phyloP scores from a whole-genome alignment of 30 jellyfish, hydroid and myxozoan species.

The Clytia hemisphaerica region DNA sequence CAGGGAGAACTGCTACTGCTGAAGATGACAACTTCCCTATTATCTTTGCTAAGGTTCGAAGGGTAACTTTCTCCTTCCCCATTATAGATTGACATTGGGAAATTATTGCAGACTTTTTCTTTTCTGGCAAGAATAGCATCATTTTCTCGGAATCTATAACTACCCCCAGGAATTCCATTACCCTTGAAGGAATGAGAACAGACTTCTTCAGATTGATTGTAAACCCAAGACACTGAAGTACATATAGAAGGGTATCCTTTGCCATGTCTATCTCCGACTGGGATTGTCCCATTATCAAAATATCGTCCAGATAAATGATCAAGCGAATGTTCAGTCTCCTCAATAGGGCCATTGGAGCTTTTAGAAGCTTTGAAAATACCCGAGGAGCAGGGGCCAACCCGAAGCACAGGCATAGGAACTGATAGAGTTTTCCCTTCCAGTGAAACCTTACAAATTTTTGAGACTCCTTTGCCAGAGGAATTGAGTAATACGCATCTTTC shows the following conservation, averaged over 20 bases:
- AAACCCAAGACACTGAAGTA: conserved; percentile 21
- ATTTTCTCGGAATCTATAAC: conserved; percentile 16
- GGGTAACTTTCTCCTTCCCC: neutral
- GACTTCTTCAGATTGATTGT: conserved; percentile 20
- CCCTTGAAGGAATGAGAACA: conserved; percentile 21
- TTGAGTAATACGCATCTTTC: neutral
- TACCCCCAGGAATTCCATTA: conserved; percentile 30
- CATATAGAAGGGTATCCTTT: too few species aligned
- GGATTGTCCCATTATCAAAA: conserved; percentile 7
- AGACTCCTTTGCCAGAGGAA: neutral
- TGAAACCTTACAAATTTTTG: neutral
- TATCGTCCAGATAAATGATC: neutral
- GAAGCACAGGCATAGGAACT: too few species aligned
- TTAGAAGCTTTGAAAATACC: too few species aligned
- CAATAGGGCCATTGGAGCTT: too few species aligned
- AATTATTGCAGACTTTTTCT: neutral
- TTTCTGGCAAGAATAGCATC: conserved; percentile 19
- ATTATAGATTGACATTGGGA: conserved; percentile 8
- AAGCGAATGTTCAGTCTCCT: neutral
- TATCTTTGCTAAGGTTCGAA: conserved; percentile 1
- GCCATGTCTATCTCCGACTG: too few species aligned
- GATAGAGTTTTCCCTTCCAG: conserved; percentile 6
- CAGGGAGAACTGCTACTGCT: conserved; percentile 30
- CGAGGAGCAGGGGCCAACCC: too few species aligned
- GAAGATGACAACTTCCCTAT: conserved; percentile 27